phyloP scores from a whole-genome alignment of 2,888 invertebrate species.

The Macropis europaea region DNA sequence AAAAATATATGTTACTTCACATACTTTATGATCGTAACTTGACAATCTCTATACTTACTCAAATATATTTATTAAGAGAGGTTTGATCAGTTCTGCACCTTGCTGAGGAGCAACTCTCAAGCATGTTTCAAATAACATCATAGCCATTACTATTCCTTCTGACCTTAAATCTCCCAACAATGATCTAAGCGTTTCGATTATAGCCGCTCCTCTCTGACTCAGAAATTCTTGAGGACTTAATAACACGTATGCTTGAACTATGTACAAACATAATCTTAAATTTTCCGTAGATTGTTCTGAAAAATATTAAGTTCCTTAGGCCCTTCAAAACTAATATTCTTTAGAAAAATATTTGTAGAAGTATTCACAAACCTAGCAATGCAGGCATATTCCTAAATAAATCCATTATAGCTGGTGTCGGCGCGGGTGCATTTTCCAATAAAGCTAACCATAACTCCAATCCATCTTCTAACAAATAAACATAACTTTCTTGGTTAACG shows the following conservation, averaged over 20 bases:
- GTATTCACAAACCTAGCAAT: slow-evolving; percentile 83
- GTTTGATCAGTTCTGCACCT: slow-evolving; percentile 87
- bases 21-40: neutral
- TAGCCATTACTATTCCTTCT: slow-evolving; percentile 87
- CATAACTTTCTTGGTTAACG: slow-evolving; percentile 88
- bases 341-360: neutral
- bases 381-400: slow-evolving; percentile 88
- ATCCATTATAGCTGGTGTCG: slow-evolving; percentile 84
- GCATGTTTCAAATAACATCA: slow-evolving; percentile 89
- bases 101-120: slow-evolving; percentile 87
- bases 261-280: slow-evolving; percentile 88
- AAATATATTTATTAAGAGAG: slow-evolving; percentile 83
- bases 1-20: slow-evolving; percentile 12
- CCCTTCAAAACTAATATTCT: neutral
- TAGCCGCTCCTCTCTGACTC: slow-evolving; percentile 85
- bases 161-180: slow-evolving; percentile 89
- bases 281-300: slow-evolving; percentile 91
- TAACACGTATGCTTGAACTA: slow-evolving; percentile 91
- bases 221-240: slow-evolving; percentile 90
- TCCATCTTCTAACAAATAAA: slow-evolving; percentile 96
- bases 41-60: slow-evolving; percentile 78
- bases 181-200: slow-evolving; percentile 86
- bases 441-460: slow-evolving; percentile 94
- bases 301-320: slow-evolving; percentile 47
- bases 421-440: slow-evolving; percentile 87